Conservation (phyloP, 2,888 invertebrate species). For the Orchestes rusci region DNA sequence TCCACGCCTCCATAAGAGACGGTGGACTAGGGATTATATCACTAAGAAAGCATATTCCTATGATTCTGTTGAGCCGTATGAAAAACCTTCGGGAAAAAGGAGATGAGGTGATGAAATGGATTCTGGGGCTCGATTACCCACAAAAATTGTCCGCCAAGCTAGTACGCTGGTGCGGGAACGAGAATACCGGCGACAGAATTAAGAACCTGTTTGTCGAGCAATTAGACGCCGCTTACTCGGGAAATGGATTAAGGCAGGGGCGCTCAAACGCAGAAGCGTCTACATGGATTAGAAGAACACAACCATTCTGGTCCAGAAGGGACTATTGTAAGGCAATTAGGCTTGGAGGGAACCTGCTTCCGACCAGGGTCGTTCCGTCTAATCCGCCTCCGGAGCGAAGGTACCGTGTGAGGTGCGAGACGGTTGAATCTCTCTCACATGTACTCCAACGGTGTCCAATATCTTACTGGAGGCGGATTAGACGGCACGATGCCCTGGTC, state of each 20-base stretch:
- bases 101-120: neutral
- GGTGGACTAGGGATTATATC: conserved; percentile 12
- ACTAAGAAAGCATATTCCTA: conserved; percentile 8
- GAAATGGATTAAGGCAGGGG: too few species aligned
- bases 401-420: conserved; percentile 28
- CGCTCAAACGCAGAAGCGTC: conserved; percentile 16
- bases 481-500: conserved; percentile 5
- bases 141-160: neutral
- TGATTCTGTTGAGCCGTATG: conserved; percentile 4
- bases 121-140: neutral
- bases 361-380: conserved; percentile 31
- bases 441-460: too few species aligned
- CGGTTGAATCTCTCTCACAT: conserved; percentile 20
- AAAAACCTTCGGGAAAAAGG: too few species aligned
- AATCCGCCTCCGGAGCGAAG: conserved; percentile 26
- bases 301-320: conserved; percentile 28
- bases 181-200: too few species aligned
- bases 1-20: conserved; percentile 6
- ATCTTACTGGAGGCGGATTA: conserved; percentile 10
- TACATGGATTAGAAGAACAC: conserved; percentile 26
- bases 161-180: too few species aligned
- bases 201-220: too few species aligned
- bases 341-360: conserved; percentile 30
- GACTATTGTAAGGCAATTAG: conserved; percentile 31
- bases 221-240: too few species aligned